These are phyloP conservation scores for Podabrus alpinus DNA, from an alignment of 2,888 invertebrate species.

Conservation along the genomic window DNA sequence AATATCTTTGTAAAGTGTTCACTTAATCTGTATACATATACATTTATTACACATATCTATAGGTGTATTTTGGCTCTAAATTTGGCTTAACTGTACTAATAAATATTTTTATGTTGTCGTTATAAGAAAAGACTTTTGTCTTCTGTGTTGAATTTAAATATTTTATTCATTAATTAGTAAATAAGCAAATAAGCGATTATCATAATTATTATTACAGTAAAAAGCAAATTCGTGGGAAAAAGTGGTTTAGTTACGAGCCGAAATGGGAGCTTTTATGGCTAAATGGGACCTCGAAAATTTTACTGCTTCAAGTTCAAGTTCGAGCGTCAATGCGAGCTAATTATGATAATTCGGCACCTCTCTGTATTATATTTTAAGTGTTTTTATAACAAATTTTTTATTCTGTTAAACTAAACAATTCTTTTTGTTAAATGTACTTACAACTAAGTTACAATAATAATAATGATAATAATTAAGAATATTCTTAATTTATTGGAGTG, in stretches of 20 bases:
- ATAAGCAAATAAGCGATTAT: slow-evolving; percentile 18
- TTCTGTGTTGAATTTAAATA: slow-evolving; percentile 30
- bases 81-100: slow-evolving; percentile 15
- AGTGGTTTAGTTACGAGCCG: not conserved
- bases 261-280: not conserved
- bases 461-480: slow-evolving; percentile 30
- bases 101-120: slow-evolving; percentile 6
- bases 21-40: slow-evolving; percentile 29
- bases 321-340: not conserved
- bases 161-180: slow-evolving; percentile 29
- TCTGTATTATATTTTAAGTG: not conserved
- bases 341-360: not conserved
- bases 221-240: no score
- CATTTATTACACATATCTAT: slow-evolving; percentile 34
- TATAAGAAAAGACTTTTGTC: slow-evolving; percentile 18
- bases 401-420: slow-evolving; percentile 20
- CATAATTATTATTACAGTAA: slow-evolving; percentile 9
- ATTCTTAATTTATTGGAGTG: slow-evolving; percentile 46
- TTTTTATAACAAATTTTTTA: slow-evolving; percentile 26
- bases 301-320: not conserved
- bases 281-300: not conserved
- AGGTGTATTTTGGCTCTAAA: slow-evolving; percentile 15
- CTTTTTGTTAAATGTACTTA: slow-evolving; percentile 9
- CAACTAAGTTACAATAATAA: slow-evolving; percentile 1
- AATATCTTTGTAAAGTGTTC: slow-evolving; percentile 26